Evolutionary conservation across 2,888 invertebrate species (phyloP).

Genomic region (Iselma pallidipennis): DNA sequence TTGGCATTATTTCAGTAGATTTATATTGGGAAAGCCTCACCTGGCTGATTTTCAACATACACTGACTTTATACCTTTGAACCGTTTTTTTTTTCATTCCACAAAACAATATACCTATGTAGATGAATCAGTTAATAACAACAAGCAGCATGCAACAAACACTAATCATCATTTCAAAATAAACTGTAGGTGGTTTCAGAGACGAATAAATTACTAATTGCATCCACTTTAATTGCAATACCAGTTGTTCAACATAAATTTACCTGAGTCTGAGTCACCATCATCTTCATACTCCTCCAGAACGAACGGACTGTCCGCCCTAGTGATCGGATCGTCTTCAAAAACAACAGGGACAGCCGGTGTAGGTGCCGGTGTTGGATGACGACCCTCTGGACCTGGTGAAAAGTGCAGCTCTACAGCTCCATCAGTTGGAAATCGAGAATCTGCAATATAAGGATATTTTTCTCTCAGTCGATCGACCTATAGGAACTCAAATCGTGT

Average conservation of each 20-base stretch:
- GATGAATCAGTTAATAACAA: neutral
- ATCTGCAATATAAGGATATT: constrained; percentile 64
- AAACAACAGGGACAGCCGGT: constrained; percentile 70
- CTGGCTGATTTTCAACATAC: neutral
- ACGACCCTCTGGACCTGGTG: constrained; percentile 61
- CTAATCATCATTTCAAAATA: neutral
- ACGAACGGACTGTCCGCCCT: constrained; percentile 80
- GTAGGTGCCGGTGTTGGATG: constrained; percentile 66
- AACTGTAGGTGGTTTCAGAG: neutral
- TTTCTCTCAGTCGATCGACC: no score
- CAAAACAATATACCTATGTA: neutral
- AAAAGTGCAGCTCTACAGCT: constrained; percentile 83
- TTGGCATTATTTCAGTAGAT: neutral
- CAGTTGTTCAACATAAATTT: constrained; percentile 25
- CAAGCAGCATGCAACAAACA: neutral
- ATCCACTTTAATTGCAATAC: neutral
- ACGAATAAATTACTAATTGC: neutral
- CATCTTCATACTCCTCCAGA: constrained; percentile 57
- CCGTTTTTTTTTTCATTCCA: no score
- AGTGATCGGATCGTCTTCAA: constrained; percentile 73
- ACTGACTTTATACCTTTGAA: no score
- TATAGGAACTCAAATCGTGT: no score
- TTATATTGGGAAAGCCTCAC: neutral
- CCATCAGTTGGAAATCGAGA: constrained; percentile 81
- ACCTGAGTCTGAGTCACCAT: constrained; percentile 55